Conservation (phyloP, 2,113 vertebrate species). For the Ahaetulla prasina region DNA sequence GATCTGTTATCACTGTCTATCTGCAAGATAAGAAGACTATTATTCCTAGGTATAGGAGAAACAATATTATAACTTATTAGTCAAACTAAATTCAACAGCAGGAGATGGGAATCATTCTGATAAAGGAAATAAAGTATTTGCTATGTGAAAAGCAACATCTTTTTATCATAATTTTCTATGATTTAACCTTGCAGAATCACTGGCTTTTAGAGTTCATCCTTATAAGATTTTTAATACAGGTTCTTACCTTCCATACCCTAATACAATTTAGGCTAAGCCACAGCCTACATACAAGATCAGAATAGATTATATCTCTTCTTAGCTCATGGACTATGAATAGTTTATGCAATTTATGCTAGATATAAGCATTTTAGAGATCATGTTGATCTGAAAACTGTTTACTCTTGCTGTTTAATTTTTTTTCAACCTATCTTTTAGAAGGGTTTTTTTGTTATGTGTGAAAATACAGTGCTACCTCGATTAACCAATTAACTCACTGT, state of each 20-base stretch:
- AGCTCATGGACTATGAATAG: constrained; percentile 12
- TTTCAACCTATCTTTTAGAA: neutral
- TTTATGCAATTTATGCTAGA: neutral
- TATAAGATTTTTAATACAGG: neutral
- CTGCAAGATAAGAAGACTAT: neutral
- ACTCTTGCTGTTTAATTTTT: neutral
- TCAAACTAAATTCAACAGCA: neutral
- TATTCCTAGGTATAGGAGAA: neutral
- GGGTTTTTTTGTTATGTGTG: neutral
- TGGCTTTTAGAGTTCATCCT: neutral
- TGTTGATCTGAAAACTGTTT: neutral
- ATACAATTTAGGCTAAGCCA: neutral
- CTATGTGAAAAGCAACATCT: neutral
- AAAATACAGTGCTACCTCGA: neutral
- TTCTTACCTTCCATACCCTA: neutral
- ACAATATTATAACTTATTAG: neutral
- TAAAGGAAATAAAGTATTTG: neutral
- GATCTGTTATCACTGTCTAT: neutral
- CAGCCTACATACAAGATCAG: neutral
- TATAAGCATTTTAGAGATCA: neutral
- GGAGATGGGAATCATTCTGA: neutral
- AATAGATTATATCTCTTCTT: constrained; percentile 1
- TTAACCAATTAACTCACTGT: too few species aligned
- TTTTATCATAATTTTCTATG: neutral
- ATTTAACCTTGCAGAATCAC: neutral